Conservation (phyloP, 2,113 vertebrate species). For the Phalacrocorax pelagicus region DNA sequence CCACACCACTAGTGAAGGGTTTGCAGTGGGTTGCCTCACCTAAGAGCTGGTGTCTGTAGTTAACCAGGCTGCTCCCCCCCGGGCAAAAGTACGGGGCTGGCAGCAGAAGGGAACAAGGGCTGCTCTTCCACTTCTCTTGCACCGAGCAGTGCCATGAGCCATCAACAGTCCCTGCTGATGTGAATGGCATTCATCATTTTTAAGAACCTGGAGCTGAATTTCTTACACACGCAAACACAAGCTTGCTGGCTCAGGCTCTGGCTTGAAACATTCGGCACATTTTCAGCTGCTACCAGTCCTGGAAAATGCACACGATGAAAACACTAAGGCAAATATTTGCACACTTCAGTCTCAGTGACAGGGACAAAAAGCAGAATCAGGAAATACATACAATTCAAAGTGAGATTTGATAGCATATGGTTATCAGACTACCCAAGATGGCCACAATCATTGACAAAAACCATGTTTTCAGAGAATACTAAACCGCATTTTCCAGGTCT, state of each 20-base stretch:
- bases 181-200: slow-evolving; percentile 6
- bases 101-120: not conserved
- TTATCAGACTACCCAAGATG: not conserved
- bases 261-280: not conserved
- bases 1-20: not conserved
- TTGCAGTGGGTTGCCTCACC: not conserved
- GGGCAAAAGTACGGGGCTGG: not conserved
- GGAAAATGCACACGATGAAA: slow-evolving; percentile 5
- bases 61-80: not conserved
- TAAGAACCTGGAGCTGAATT: not conserved
- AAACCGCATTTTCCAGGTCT: not conserved
- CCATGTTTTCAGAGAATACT: not conserved
- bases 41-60: not conserved
- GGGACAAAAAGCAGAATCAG: not conserved
- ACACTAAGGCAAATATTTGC: not conserved
- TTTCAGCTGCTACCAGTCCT: not conserved
- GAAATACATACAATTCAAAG: not conserved
- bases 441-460: not conserved
- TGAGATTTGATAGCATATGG: not conserved
- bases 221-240: not conserved
- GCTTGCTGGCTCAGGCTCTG: not conserved
- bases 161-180: slow-evolving; percentile 6
- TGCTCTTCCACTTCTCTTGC: not conserved
- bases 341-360: not conserved
- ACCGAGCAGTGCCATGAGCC: not conserved